Evolutionary conservation across 2,113 vertebrate genomes (phyloP), one percentile per base, ranked within the genome.

Genomic region (Gorsachius goisagi): DNA sequence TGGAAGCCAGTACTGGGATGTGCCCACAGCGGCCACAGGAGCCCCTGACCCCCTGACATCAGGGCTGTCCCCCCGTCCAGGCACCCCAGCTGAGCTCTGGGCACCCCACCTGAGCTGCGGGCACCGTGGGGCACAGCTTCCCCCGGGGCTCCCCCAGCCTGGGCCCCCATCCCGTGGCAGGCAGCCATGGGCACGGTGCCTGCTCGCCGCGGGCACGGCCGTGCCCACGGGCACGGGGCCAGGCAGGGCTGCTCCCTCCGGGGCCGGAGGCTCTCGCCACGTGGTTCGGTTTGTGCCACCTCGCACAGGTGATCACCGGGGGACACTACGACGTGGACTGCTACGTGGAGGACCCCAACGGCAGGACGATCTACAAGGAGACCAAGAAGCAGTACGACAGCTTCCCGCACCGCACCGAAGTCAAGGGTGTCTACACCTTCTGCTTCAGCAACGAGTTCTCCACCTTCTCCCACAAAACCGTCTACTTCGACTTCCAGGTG

Each of bases 371-470:
- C 94, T 99, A 99, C 90, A 97, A 97, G 56, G 99, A 99, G 90
- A 98, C 97, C 88, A 99, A 98, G 97, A 99, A 99, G 95, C 99
- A 99, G 85, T 99, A 99, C 0, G 99, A 99, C 98, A 99, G 98
- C 94, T 99, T 99, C 97, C 97, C 97, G 0, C 98, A 99, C 96
- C 98, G 68, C 68, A 97, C 99, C 0, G 73, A 98, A 7, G 78
- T 97, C 96, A 90, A 97, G 66, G 99, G 99, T 0, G 92, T 98
- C 64, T 99, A 99, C 97, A 98, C 97, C 83, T 98, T 99, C 80
- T 99, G 99, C 97, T 99, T 99, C 91, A 99, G 99, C 97, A 99
- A 99, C 0, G 99, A 99, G 95, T 99, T 99, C 93, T 99, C 99
- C 84, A 99, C 99, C 15, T 99, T 99, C 93, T 98, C 99, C 30